These are phyloP conservation scores for Desmophyllum pertusum DNA, from an alignment of 92 coral and sea anemone genomes.

Conservation along the genomic window DNA sequence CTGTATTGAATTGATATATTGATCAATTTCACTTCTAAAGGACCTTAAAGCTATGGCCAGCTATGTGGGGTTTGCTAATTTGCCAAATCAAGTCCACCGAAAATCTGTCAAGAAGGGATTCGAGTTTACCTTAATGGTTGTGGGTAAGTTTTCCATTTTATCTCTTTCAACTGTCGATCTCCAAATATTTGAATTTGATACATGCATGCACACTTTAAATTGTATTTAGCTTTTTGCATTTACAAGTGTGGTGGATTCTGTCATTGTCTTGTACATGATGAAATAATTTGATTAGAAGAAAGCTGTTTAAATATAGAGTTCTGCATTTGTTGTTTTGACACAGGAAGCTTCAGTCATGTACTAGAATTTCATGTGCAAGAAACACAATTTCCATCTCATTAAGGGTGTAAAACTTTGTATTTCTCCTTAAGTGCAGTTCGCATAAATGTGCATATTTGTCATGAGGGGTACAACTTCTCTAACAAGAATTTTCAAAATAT, in stretches of 20 bases:
- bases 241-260: background rate
- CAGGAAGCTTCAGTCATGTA: background rate
- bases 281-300: background rate
- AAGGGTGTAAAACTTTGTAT: too few species aligned
- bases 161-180: background rate
- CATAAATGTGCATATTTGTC: too few species aligned
- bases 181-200: background rate
- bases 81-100: constrained; percentile 98
- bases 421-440: too few species aligned
- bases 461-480: too few species aligned
- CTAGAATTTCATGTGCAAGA: too few species aligned
- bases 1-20: background rate
- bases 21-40: constrained; percentile 8
- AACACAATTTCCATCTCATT: too few species aligned
- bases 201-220: background rate
- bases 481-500: too few species aligned
- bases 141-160: constrained; percentile 65
- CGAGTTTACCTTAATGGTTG: constrained; percentile 98
- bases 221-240: background rate
- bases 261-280: background rate
- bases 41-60: constrained; percentile 67
- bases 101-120: constrained; percentile 98
- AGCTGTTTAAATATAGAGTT: background rate
- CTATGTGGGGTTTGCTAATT: constrained; percentile 97
- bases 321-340: background rate